A percentile compares a stretch with the other conserved stretches of the same genome.
These are phyloP conservation scores for Calliphora vomitoria DNA, from an alignment of 2,888 invertebrate species.

Conservation along the genomic window DNA sequence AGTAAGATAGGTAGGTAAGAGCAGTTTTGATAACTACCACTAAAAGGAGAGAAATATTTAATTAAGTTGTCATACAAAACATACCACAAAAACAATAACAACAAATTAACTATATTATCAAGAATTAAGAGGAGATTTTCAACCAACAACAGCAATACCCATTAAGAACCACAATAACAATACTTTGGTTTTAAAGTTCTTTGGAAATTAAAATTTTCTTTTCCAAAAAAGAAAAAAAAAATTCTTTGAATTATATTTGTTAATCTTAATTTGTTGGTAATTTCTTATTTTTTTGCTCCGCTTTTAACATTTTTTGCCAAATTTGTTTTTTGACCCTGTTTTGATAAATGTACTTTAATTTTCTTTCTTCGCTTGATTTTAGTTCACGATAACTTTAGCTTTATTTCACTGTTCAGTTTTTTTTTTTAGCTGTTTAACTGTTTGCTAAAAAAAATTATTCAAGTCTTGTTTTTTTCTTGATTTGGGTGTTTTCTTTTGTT, in stretches of 20 bases:
- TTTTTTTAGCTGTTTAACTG: slow-evolving; percentile 16
- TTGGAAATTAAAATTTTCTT: slow-evolving; percentile 32
- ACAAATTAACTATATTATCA: slow-evolving; percentile 70
- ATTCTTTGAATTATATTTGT: slow-evolving; percentile 54
- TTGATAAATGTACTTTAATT: slow-evolving; percentile 69
- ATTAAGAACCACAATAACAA: background rate
- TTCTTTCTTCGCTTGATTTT: slow-evolving; percentile 50
- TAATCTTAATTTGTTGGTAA: background rate
- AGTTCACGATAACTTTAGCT: slow-evolving; percentile 52
- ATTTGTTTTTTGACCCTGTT: slow-evolving; percentile 65
- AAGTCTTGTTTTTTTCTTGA: slow-evolving; percentile 1
- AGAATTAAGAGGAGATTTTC: slow-evolving; percentile 49
- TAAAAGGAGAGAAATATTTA: slow-evolving; percentile 73
- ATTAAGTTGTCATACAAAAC: slow-evolving; percentile 73
- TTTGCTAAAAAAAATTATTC: slow-evolving; percentile 47
- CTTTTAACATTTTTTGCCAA: slow-evolving; percentile 34
- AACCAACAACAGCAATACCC: background rate
- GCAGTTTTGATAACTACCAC: slow-evolving; percentile 53
- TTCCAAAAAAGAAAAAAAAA: background rate
- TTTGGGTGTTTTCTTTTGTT: slow-evolving; percentile 74
- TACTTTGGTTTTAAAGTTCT: background rate
- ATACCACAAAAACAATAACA: slow-evolving; percentile 67
- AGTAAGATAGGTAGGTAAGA: background rate
- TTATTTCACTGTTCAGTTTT: background rate
- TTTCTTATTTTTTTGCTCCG: slow-evolving; percentile 9